phyloP scores from a whole-genome alignment of 92 coral and sea anemone genomes.

The Paramuricea clavata region DNA sequence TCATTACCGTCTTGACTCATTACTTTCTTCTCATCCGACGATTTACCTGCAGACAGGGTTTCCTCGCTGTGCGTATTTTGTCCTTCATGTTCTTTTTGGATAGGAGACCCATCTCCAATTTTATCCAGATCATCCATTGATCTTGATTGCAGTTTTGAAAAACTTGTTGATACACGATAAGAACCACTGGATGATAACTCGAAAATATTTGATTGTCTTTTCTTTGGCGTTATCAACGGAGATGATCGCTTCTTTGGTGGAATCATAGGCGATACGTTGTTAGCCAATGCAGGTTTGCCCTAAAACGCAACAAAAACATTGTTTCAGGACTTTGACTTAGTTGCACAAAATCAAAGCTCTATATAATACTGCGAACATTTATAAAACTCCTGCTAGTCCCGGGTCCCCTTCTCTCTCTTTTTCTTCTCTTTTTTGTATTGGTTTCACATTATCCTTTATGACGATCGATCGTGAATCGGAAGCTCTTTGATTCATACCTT shows the following conservation, averaged over 20 bases:
- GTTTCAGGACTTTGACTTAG: background rate
- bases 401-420: too few relatives aligned
- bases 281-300: background rate
- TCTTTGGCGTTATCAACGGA: background rate
- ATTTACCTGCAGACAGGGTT: constrained; percentile 13
- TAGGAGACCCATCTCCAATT: constrained; percentile 16
- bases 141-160: constrained; percentile 8
- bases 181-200: constrained; percentile 18
- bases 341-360: background rate
- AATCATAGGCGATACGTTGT: background rate
- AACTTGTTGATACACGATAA: background rate
- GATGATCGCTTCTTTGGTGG: constrained; percentile 40
- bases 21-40: background rate
- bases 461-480: background rate
- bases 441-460: too few relatives aligned
- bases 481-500: constrained; percentile 1
- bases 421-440: too few relatives aligned
- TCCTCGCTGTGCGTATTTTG: constrained; percentile 18
- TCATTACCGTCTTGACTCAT: background rate
- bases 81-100: background rate
- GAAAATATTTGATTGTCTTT: constrained; percentile 45
- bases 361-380: too few relatives aligned
- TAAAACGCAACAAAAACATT: background rate
- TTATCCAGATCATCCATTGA: constrained; percentile 51
- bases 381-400: background rate